phyloP scores from a whole-genome alignment of 2,797 vertebrate species.

The Sparus aurata region DNA sequence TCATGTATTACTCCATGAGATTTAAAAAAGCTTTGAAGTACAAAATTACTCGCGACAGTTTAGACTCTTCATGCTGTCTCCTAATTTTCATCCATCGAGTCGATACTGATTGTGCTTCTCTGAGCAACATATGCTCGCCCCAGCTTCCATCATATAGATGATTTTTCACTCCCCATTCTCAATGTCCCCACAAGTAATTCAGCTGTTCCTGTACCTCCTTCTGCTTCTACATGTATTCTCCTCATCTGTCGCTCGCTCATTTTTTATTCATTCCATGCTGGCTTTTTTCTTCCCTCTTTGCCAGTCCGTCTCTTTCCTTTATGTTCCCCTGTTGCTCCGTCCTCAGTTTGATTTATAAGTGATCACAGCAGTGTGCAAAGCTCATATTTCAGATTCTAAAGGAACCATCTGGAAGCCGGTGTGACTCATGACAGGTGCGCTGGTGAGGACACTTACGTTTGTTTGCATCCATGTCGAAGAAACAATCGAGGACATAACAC shows the following conservation, averaged over 20 bases:
- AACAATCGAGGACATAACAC: background rate
- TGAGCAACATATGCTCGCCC: constrained; percentile 5
- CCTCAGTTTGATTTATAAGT: constrained; percentile 61
- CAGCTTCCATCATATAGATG: background rate
- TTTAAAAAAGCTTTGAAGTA: constrained; percentile 7
- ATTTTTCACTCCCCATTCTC: background rate
- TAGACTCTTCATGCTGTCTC: constrained; percentile 5
- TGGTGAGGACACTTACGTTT: constrained; percentile 23
- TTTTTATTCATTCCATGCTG: constrained; percentile 41
- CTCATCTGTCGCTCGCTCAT: constrained; percentile 28
- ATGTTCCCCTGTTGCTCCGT: background rate
- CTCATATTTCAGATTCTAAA: constrained; percentile 61
- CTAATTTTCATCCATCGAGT: constrained; percentile 23
- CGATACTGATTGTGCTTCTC: constrained; percentile 20
- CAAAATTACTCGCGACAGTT: constrained; percentile 24
- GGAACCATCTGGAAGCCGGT: constrained; percentile 45
- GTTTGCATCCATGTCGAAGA: constrained; percentile 19
- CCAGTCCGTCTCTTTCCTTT: constrained; percentile 4
- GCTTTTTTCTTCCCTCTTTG: background rate
- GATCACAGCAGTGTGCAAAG: constrained; percentile 35
- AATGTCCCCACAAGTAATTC: constrained; percentile 22
- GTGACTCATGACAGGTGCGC: constrained; percentile 45
- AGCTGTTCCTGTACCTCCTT: constrained; percentile 7
- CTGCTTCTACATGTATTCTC: constrained; percentile 12
- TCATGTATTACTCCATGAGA: constrained; percentile 7